phyloP scores from a whole-genome alignment of 1,140 invertebrate genomes.

The Ctenoplectra terminalis region DNA sequence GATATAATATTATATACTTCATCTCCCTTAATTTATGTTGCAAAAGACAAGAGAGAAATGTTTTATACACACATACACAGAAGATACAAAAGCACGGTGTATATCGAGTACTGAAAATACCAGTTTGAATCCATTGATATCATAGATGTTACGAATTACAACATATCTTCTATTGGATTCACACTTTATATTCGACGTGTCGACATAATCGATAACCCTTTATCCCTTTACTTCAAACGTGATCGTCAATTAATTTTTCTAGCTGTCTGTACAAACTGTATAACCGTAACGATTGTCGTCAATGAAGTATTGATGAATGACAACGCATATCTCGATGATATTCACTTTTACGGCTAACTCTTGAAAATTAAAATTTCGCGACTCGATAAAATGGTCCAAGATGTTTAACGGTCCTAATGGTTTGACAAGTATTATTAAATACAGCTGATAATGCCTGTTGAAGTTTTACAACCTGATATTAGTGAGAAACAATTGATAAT shows the following conservation, averaged over 20 bases:
- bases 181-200: conserved; percentile 29
- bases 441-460: too few species aligned
- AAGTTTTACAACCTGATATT: background rate
- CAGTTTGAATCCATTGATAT: conserved; percentile 19
- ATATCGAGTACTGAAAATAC: conserved; percentile 36
- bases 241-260: conserved; percentile 49
- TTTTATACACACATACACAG: background rate
- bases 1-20: background rate
- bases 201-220: background rate
- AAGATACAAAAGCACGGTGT: background rate
- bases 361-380: background rate
- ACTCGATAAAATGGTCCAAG: background rate
- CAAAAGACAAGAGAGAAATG: background rate
- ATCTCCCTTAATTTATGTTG: background rate
- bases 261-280: conserved; percentile 16
- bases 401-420: background rate
- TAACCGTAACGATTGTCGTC: background rate
- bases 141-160: background rate
- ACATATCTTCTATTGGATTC: conserved; percentile 47
- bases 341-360: background rate
- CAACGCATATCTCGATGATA: conserved; percentile 2
- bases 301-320: background rate
- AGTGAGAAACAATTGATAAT: background rate
- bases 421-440: too few species aligned
- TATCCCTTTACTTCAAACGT: conserved; percentile 3